Percentiles rank a stretch among this genome's conserved stretches.
phyloP scores from a whole-genome alignment of 2,888 invertebrate genomes.

The Andrena haemorrhoa region DNA sequence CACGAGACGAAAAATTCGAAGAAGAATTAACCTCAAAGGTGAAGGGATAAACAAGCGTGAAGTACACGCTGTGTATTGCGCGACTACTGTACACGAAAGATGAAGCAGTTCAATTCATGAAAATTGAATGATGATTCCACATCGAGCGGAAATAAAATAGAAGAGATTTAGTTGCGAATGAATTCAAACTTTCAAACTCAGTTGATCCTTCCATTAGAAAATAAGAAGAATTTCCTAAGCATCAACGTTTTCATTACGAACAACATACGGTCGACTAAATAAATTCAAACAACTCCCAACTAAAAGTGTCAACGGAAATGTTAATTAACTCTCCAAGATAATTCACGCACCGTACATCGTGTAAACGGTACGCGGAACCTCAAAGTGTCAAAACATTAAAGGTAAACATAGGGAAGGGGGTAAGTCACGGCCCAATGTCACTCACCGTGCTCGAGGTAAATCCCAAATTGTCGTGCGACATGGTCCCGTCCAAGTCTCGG shows the following conservation, averaged over 20 bases:
- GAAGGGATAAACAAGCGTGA: background rate
- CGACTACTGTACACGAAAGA: background rate
- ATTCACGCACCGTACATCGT: background rate
- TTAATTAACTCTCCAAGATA: background rate
- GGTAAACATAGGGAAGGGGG: background rate
- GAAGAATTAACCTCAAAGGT: background rate
- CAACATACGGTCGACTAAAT: too few relatives aligned
- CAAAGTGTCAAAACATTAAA: background rate
- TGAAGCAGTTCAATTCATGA: background rate
- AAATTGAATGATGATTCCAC: background rate
- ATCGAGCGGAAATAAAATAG: background rate
- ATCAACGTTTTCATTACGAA: too few relatives aligned
- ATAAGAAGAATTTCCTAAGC: too few relatives aligned
- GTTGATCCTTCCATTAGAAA: background rate
- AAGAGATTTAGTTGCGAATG: background rate
- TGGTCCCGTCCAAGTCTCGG: constrained; percentile 50
- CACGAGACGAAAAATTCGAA: too few relatives aligned
- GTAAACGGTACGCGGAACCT: background rate
- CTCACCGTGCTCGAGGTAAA: constrained; percentile 82
- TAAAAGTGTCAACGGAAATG: background rate
- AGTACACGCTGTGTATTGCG: background rate
- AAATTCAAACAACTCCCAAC: too few relatives aligned
- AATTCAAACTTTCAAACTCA: background rate
- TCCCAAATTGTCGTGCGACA: constrained; percentile 82
- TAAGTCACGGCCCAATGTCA: constrained; percentile 35